Evolutionary conservation across 2,113 vertebrate species (phyloP).

Genomic region (Dendrocopos noguchii): DNA sequence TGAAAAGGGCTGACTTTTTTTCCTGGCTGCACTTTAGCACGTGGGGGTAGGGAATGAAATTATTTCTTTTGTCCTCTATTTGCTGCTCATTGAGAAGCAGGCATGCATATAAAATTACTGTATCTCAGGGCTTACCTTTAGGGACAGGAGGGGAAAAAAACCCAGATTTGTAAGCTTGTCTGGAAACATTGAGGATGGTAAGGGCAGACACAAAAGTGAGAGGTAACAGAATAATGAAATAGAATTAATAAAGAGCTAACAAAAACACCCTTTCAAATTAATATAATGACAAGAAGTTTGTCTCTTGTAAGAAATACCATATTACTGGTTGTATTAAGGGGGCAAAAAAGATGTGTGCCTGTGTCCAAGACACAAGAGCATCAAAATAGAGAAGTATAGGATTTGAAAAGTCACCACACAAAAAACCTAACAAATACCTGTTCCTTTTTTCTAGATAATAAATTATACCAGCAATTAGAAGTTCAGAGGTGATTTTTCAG

Average conservation of each 20-base stretch:
- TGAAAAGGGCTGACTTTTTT: slow-evolving; percentile 61
- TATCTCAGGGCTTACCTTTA: slow-evolving; percentile 65
- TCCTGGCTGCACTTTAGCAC: slow-evolving; percentile 57
- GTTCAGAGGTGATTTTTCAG: background rate
- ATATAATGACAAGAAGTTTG: background rate
- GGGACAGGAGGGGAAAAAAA: slow-evolving; percentile 23
- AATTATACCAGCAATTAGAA: background rate
- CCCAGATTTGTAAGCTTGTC: slow-evolving; percentile 17
- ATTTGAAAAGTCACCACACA: background rate
- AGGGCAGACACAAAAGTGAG: background rate
- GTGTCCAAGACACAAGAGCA: background rate
- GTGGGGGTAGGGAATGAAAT: slow-evolving; percentile 63
- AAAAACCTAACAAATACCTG: background rate
- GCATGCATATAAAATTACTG: slow-evolving; percentile 72
- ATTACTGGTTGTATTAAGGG: background rate
- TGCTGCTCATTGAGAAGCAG: slow-evolving; percentile 69
- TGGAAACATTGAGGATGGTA: slow-evolving; percentile 19
- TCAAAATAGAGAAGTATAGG: background rate
- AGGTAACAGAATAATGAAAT: background rate
- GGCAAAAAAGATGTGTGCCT: fast-evolving
- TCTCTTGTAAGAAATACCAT: background rate
- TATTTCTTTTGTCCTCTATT: slow-evolving; percentile 70
- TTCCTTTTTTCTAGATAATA: background rate
- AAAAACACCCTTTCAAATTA: background rate
- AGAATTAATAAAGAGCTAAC: background rate